Evolutionary conservation across 2,113 vertebrate species (phyloP), one percentile per base, ranked within the genome.

Genomic region (Falco punctatus): DNA sequence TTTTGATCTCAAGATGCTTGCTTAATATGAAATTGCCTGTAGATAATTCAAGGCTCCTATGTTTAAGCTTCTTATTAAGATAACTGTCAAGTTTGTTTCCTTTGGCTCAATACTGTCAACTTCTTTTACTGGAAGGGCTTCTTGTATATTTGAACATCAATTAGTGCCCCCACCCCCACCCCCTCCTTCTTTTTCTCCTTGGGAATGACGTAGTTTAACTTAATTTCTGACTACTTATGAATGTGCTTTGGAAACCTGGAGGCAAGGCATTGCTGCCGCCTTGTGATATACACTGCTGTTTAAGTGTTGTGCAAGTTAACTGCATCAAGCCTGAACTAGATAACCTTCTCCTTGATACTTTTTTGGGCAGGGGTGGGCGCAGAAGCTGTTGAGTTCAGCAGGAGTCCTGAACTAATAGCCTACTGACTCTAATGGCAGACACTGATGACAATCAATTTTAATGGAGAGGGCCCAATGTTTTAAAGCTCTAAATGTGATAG

Each of bases 91-190:
- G 9, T 18, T 77, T 40, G 30, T 67, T 86, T 81, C 13, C 21
- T 83, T 67, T 67, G 38, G 15, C 54, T 84, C 26, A 58, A 0
- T 46, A 9, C 27, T 90, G n/a, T 57, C 46, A 21, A n/a, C 64
- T 5, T 40, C 27, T 69, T 35, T 30, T 42, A 24, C 32, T 32
- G 73, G n/a, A 87, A 69, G n/a, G 15, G 15, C 28, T 64, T 88
- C 35, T 35, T 49, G 15, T 80, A 15, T 67, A 15, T 75, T 80
- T 84, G 35, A n/a, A 13, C 10, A 19, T 84, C 49, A 69, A 4
- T 72, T 58, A 49, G 5, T 8, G 80, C 42, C 4, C 2, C 10
- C 21, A 2, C 12, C 0, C 17, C 11, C 15, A 2, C 12, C 0
- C 17, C 11, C 15, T 49, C 10, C 5, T 10, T 6, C 12, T 26